phyloP scores from a whole-genome alignment of 2,113 vertebrate genomes.

The Mobula hypostoma region DNA sequence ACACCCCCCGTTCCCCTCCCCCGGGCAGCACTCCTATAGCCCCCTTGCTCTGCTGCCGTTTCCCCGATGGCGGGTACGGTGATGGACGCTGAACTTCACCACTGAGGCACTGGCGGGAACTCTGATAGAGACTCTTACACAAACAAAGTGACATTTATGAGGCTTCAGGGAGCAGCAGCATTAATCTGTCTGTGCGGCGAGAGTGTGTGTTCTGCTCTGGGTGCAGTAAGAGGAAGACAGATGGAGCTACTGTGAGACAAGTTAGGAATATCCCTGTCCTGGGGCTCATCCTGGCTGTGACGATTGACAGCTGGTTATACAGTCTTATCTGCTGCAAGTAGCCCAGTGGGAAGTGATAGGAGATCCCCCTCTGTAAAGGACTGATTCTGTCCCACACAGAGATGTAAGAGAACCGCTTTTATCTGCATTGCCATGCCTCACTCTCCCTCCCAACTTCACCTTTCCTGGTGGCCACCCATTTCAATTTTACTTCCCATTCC shows the following conservation, averaged over 20 bases:
- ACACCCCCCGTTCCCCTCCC: too few relatives aligned
- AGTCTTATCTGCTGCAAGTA: neutral
- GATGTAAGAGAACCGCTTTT: neutral
- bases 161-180: neutral
- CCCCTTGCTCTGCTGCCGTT: too few relatives aligned
- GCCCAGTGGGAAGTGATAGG: neutral
- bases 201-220: neutral
- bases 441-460: too few relatives aligned
- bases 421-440: neutral
- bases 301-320: neutral
- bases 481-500: too few relatives aligned
- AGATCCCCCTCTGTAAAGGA: neutral
- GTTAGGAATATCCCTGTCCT: neutral
- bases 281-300: neutral
- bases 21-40: neutral
- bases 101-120: neutral
- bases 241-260: neutral
- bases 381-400: neutral
- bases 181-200: neutral
- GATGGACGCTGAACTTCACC: neutral
- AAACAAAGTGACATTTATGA: slow-evolving; percentile 20
- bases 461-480: too few relatives aligned
- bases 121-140: neutral
- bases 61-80: too few relatives aligned
- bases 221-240: neutral